Percentiles rank a stretch among this genome's conserved stretches.
Conservation (phyloP, 1,140 invertebrate species). For the Drosophila sp. region DNA sequence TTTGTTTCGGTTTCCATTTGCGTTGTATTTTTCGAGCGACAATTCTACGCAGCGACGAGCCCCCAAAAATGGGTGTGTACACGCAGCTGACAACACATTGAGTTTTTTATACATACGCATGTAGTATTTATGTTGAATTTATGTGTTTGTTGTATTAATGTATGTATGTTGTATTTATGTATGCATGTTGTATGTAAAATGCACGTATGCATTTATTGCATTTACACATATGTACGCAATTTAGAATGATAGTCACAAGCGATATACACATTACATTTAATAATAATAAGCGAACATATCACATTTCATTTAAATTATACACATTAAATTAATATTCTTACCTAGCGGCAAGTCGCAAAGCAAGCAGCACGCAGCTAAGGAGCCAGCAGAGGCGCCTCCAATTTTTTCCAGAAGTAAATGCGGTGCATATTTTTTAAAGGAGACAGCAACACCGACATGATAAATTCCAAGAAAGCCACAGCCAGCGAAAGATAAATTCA, state of each 20-base stretch:
- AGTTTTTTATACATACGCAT: too few species aligned
- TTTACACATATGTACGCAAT: too few species aligned
- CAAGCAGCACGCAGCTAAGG: conserved; percentile 96
- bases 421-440: conserved; percentile 98
- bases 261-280: too few species aligned
- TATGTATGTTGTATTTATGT: too few species aligned
- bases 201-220: not conserved
- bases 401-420: conserved; percentile 96
- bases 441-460: conserved; percentile 98
- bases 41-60: conserved; percentile 31
- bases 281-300: too few species aligned
- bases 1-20: conserved; percentile 27
- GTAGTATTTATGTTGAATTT: too few species aligned
- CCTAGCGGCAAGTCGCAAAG: conserved; percentile 97
- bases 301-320: not conserved
- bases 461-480: conserved; percentile 99
- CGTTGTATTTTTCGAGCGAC: conserved; percentile 21
- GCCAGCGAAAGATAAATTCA: conserved; percentile 98
- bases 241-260: too few species aligned
- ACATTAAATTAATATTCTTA: conserved; percentile 2
- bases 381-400: conserved; percentile 98
- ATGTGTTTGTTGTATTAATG: too few species aligned
- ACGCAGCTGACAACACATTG: conserved; percentile 12
- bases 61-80: conserved; percentile 42
- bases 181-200: not conserved